Evolutionary conservation across 2,113 vertebrate species (phyloP), one percentile per base, ranked within the genome.

Genomic region (Cromileptes altivelis): DNA sequence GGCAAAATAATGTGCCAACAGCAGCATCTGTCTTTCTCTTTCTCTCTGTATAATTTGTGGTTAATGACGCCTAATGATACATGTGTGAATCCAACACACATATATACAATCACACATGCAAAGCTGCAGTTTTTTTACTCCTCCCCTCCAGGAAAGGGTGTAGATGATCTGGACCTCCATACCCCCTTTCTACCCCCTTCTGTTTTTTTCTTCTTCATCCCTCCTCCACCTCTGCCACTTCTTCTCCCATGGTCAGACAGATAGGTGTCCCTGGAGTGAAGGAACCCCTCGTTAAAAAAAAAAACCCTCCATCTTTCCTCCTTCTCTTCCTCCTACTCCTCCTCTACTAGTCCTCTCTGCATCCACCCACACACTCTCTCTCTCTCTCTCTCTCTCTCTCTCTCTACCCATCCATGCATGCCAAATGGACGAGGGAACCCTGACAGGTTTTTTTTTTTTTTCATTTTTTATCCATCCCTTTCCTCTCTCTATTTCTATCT

Each of bases 1-100:
- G 71, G 14, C 12, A 72, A 18, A 33, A 52, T 33, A 82, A 89
- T 68, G 85, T 90, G 90, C 86, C 94, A 93, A 72, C 80, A 84
- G 77, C 88, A 92, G 88, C 91, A 93, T 92, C 89, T 93, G 92
- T 92, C 85, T 89, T 25, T 89, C 78, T 89, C 80, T 68, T 50
- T 64, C 62, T 91, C 79, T 89, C 88, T 88, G 85, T 95, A 84
- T 94, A 94, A 95, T 95, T 93, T 93, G 88, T 74, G 85, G 30
- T 86, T 94, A 94, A 95, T 92, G 92, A 90, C 12, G 80, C 80
- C 88, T 93, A 94, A 94, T 94, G 91, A 94, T 92, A 94, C 91
- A 90, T 75, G 88, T 76, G 81, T 90, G 90, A 78, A 69, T 73
- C 67, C 75, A 49, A 68, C 47, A 47, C 80, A 81, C 82, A 73